Evolutionary conservation across 2,797 vertebrate species (phyloP), one percentile per base, ranked within the genome.

Genomic region (Pempheris klunzingeri): DNA sequence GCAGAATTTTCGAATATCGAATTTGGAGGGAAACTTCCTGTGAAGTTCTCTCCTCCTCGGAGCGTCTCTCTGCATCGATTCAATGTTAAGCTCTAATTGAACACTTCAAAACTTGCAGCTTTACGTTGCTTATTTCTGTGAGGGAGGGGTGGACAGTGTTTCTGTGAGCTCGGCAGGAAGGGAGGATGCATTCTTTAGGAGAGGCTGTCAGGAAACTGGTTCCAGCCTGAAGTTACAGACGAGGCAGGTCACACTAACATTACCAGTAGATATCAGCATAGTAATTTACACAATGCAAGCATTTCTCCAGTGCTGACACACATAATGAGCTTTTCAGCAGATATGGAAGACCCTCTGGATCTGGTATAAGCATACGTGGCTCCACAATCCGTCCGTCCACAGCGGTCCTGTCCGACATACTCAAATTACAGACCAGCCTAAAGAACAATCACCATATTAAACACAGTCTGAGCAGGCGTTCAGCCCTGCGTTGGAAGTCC

Each of bases 121-220:
- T 32, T 28, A 1, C 9, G 14, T 8, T 12, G 6, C 2, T 15
- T 4, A 4, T 38, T 18, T 50, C n/a, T n/a, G n/a, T n/a, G n/a
- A n/a, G n/a, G n/a, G 26, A 46, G 30, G 34, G 28, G 5, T 17
- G 38, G 49, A 74, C 52, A 54, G 71, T 26, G n/a, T 47, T 41
- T 43, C 34, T 71, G 61, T 81, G 66, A 36, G 62, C 0, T 44
- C 9, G 18, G 36, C 65, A 77, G 80, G 80, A 85, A 77, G 74
- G 61, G 70, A 71, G 66, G 61, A 60, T n/a, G 20, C 65, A 68
- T 74, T 63, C 73, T 67, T 74, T 17, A 26, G n/a, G 4, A 34
- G 61, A 43, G 18, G 32, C 32, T 17, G 39, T 69, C 47, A 69
- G 71, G 65, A 80, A 74, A 54, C 38, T 15, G 44, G 14, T 1